Conservation (phyloP, 2,797 vertebrate species). For the Denticeps clupeoides region DNA sequence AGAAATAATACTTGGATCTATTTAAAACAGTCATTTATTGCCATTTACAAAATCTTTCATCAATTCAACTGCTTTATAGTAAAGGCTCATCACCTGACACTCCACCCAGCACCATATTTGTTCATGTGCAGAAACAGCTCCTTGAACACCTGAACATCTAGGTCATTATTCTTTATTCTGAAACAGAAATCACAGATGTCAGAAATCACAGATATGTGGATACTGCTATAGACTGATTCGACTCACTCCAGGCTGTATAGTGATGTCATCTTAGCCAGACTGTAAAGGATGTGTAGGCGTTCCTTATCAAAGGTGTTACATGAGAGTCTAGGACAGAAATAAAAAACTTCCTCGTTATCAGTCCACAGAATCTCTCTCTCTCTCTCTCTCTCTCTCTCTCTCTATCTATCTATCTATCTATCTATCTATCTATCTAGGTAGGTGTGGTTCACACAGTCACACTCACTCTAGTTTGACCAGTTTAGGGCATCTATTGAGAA, state of each 20-base stretch:
- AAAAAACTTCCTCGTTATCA: neutral
- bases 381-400: neutral
- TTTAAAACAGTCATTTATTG: too few relatives aligned
- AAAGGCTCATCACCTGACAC: conserved; percentile 48
- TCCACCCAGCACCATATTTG: conserved; percentile 23
- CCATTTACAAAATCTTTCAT: neutral
- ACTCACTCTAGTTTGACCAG: conserved; percentile 50
- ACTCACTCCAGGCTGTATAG: conserved; percentile 21
- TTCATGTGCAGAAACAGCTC: conserved; percentile 35
- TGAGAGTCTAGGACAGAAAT: conserved; percentile 22
- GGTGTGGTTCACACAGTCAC: neutral
- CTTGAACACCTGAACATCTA: conserved; percentile 30
- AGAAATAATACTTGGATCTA: too few relatives aligned
- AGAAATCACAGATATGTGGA: too few relatives aligned
- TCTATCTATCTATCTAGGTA: neutral
- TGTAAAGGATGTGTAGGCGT: conserved; percentile 16
- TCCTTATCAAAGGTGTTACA: conserved; percentile 24
- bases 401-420: neutral
- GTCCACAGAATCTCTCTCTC: neutral
- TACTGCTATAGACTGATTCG: neutral
- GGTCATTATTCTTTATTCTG: conserved; percentile 46
- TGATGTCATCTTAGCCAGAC: conserved; percentile 19
- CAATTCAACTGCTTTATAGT: neutral
- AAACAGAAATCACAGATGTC: neutral
- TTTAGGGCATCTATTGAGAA: conserved; percentile 30